Evolutionary conservation across 2,113 vertebrate species (phyloP), one percentile per base, ranked within the genome.

Genomic region (Datnioides undecimradiatus): DNA sequence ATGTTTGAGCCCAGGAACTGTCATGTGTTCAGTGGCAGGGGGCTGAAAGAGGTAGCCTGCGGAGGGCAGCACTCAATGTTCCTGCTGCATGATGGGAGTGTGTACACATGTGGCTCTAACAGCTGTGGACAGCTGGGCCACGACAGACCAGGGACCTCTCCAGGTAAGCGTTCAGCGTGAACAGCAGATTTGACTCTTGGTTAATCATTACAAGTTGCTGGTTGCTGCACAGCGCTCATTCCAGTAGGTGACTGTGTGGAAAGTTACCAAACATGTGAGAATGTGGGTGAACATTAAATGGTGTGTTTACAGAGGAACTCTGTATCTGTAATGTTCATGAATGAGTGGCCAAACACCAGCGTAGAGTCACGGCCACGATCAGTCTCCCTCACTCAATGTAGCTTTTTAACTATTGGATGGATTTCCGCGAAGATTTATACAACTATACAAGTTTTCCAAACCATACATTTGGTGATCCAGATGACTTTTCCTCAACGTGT

Each of bases 21-120:
- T 79, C 89, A 90, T 3, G 95, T 96, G 87, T 95, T 97, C 80
- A 94, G 87, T 0, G 95, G 97, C 17, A 94, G 93, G 73, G 96
- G 92, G 11, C 92, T 98, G 83, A 97, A 95, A 84, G 96, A 98
- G 55, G 95, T 97, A 36, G 96, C 96, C 0, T 99, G 97, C 36
- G 98, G 97, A 49, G 95, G 94, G 67, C 95, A 96, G 60, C 98
- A 99, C 87, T 96, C 97, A 0, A 76, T 98, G 54, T 99, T 99
- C 90, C 93, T 99, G 34, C 86, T 99, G 89, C 95, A 96, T 54
- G 97, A 97, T 77, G 97, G 97, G 0, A 97, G 96, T 21, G 96
- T 99, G 4, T 99, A 98, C 84, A 96, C 97, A 0, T 99, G 97
- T 71, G 98, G 98, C 25, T 94, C 95, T 38, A 99, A 99, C 93